Evolutionary conservation across 35 echinoderm and acorn worm species (phyloP), one percentile per base, ranked within the genome.

Genomic region (Anneissia japonica): DNA sequence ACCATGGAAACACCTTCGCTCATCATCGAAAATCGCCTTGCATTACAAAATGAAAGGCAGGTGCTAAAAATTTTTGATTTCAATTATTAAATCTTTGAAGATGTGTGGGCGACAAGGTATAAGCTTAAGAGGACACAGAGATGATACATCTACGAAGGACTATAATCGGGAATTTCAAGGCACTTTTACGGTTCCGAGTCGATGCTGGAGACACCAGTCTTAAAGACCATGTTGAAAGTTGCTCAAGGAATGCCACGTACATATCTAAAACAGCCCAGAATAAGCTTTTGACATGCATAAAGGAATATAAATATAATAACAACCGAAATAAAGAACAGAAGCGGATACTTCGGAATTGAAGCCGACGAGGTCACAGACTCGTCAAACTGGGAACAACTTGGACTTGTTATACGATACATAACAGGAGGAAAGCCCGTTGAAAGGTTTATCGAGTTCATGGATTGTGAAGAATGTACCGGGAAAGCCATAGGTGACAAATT

Each of bases 321-420:
- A 38, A 30, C 32, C 17, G 88, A 94, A 30, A 35, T 94, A n/a
- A 89, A 90, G 38, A 32, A 73, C 11, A 75, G n/a, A 38, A 81
- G 76, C 28, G 73, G 36, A 31, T 72, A 83, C 29, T 94, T 86
- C 35, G 81, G 77, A 33, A 81, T 94, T 19, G 29, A 31, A 9
- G 88, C 92, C 26, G 88, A 94, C 74, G 92, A 94, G 74, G 92
- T 94, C 19, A 82, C 87, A n/a, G 92, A 94, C 46, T 55, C 56
- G 0, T 37, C 43, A 32, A 94, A 94, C 77, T 90, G 87, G 87
- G 84, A 93, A 36, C 92, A 94, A 38, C 56, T 94, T 21, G 92
- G 73, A 0, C 38, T 90, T 72, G 86, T 94, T 46, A 78, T 94
- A 16, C 19, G 91, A 19, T 92, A 84, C 31, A 17, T 88, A 5